Conservation (phyloP, 2,113 vertebrate genomes). For the Tautogolabrus adspersus region DNA sequence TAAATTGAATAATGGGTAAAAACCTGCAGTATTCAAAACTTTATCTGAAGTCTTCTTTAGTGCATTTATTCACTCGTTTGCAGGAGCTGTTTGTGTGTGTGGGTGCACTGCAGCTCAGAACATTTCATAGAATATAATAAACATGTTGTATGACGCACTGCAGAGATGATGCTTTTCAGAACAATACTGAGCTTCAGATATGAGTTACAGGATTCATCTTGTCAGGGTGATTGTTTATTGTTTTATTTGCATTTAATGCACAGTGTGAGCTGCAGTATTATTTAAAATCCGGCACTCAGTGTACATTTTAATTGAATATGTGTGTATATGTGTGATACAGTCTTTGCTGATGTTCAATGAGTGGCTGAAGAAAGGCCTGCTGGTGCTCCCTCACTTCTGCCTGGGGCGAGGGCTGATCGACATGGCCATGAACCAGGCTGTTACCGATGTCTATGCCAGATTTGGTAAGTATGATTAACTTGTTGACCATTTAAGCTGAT, state of each 20-base stretch:
- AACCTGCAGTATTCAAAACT: no score
- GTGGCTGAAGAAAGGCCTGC: constrained; percentile 88
- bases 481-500: not conserved
- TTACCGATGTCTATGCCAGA: constrained; percentile 93
- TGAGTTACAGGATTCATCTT: no score
- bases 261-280: no score
- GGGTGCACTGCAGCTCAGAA: no score
- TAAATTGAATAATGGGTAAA: no score
- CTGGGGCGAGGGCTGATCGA: constrained; percentile 97
- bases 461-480: constrained; percentile 86
- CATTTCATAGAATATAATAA: not conserved
- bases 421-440: constrained; percentile 96
- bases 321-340: constrained; percentile 72
- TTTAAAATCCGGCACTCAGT: not conserved
- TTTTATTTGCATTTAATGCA: no score
- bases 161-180: no score
- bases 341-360: constrained; percentile 89
- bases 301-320: no score
- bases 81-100: not conserved
- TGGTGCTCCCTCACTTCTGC: constrained; percentile 97
- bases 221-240: no score
- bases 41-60: no score
- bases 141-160: not conserved
- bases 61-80: not conserved
- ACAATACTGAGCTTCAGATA: no score